Percentiles rank a stretch among this genome's conserved stretches.
These are phyloP conservation scores for Manis javanica DNA, from an alignment of 2,797 vertebrate species.

Conservation along the genomic window DNA sequence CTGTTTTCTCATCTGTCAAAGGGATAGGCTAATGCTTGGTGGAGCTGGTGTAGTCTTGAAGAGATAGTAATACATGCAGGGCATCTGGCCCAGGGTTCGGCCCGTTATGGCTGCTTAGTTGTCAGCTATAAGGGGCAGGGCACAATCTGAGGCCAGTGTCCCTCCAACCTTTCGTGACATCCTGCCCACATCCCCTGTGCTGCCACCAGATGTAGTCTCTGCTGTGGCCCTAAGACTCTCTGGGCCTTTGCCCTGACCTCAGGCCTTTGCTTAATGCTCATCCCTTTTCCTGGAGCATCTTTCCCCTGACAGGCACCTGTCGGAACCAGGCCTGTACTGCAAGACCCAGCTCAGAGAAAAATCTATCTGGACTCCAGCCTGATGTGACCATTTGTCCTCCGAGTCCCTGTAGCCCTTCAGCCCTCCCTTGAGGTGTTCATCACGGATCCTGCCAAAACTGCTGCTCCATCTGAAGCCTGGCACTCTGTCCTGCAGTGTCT, in stretches of 20 bases:
- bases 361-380: neutral
- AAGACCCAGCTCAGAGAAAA: neutral
- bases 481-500: neutral
- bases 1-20: constrained; percentile 7
- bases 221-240: neutral
- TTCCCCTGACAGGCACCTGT: neutral
- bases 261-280: neutral
- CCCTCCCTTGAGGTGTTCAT: neutral
- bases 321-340: neutral
- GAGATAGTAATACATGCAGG: neutral
- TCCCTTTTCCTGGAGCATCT: neutral
- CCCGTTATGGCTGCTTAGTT: neutral
- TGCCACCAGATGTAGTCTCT: neutral
- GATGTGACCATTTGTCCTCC: neutral
- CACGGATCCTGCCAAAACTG: neutral
- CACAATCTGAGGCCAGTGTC: neutral
- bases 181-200: neutral
- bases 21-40: neutral
- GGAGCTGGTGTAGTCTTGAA: neutral
- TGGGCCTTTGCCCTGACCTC: neutral
- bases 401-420: neutral
- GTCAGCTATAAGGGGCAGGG: neutral
- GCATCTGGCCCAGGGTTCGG: neutral
- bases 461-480: neutral
- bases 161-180: neutral